Conservation (phyloP, 2,113 vertebrate genomes). For the Hypocryptadius cinnamomeus region DNA sequence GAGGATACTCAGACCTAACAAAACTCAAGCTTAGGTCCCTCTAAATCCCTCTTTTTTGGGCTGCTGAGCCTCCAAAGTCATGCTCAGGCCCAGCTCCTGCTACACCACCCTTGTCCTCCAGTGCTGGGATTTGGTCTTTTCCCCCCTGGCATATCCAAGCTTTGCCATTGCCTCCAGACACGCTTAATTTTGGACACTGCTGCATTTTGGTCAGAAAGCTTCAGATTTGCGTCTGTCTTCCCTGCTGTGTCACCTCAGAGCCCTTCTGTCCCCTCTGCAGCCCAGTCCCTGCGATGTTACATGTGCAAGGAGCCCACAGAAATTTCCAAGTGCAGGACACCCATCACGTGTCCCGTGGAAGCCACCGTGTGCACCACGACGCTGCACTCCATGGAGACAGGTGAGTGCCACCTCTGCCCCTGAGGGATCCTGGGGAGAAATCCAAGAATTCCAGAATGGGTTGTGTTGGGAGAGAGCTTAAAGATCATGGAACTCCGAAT, state of each 20-base stretch:
- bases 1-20: not conserved
- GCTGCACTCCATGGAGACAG: not conserved
- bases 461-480: not conserved
- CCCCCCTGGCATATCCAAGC: not conserved
- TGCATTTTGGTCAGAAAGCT: not conserved
- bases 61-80: not conserved
- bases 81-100: not conserved
- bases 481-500: fast-evolving
- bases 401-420: not conserved
- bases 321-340: not conserved
- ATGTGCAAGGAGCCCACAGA: conserved; percentile 1
- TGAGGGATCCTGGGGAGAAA: fast-evolving
- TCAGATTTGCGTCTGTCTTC: not conserved
- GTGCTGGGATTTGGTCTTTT: fast-evolving
- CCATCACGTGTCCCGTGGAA: not conserved
- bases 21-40: not conserved
- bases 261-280: not conserved
- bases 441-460: fast-evolving
- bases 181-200: fast-evolving
- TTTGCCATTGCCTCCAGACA: not conserved
- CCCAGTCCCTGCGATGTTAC: conserved; percentile 15
- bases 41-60: not conserved
- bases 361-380: not conserved
- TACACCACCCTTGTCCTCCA: not conserved
- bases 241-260: not conserved